A percentile compares a stretch with the other conserved stretches of the same genome.
These are phyloP conservation scores for Erythrolamprus reginae DNA, from an alignment of 2,113 vertebrate species.

Conservation along the genomic window DNA sequence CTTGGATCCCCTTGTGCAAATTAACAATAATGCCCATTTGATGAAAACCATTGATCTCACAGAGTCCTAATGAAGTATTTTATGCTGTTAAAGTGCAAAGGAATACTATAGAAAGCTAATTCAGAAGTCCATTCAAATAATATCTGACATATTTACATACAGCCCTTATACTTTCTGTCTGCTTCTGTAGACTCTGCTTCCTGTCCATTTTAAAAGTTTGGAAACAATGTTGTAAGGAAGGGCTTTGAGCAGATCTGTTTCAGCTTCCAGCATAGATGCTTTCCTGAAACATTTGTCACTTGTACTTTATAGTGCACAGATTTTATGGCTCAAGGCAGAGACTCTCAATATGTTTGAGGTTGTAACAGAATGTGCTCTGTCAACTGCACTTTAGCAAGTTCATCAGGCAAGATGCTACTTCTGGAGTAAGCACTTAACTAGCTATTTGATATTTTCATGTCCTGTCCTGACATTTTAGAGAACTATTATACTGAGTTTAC, in stretches of 20 bases:
- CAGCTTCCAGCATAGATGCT: neutral
- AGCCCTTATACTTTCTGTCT: neutral
- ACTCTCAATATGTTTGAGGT: constrained; percentile 19
- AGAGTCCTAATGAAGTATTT: neutral
- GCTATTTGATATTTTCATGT: constrained; percentile 8
- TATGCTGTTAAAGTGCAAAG: neutral
- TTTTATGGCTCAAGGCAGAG: constrained; percentile 7
- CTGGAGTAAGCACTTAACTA: neutral
- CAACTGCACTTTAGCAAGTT: neutral
- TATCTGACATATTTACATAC: neutral
- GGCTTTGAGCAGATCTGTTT: neutral
- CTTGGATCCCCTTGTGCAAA: neutral
- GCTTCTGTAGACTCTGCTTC: no score
- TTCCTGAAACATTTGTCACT: neutral
- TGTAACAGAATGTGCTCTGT: constrained; percentile 22
- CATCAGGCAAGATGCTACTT: constrained; percentile 8
- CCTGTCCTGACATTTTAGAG: neutral
- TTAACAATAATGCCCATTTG: neutral
- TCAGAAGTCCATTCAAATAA: neutral
- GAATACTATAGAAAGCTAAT: neutral
- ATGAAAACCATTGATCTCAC: neutral
- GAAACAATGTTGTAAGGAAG: neutral
- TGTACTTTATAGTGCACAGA: constrained; percentile 20
- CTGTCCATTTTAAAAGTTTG: neutral
- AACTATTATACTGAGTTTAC: constrained; percentile 17